phyloP scores from a whole-genome alignment of 2,888 invertebrate species.

The Fabriciana adippe region DNA sequence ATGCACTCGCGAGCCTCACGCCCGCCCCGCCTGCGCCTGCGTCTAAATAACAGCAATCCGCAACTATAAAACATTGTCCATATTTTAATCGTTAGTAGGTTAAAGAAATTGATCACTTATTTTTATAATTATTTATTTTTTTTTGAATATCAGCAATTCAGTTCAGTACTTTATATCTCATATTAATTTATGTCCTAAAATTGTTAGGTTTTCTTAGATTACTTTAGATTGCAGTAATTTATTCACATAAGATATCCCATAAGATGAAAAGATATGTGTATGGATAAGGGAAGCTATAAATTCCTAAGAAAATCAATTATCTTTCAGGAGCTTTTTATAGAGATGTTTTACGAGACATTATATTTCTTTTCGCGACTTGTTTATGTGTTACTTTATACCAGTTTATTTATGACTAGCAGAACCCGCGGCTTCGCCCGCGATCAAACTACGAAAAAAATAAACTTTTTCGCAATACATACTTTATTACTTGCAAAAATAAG shows the following conservation, averaged over 20 bases:
- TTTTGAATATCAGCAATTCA: not conserved
- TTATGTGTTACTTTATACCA: slow-evolving; percentile 17
- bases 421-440: no score
- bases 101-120: not conserved
- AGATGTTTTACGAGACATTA: slow-evolving; percentile 31
- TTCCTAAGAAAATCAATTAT: slow-evolving; percentile 36
- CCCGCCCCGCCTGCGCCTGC: slow-evolving; percentile 69
- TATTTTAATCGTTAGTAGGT: slow-evolving; percentile 2
- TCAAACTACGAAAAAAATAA: no score
- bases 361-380: slow-evolving; percentile 25
- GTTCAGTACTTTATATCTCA: not conserved
- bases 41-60: slow-evolving; percentile 43
- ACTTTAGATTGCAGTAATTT: not conserved
- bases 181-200: no score
- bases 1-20: slow-evolving; percentile 82
- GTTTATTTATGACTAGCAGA: no score
- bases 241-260: slow-evolving; percentile 24
- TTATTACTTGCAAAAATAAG: no score
- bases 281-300: slow-evolving; percentile 34
- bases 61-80: slow-evolving; percentile 14
- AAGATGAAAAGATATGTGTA: slow-evolving; percentile 20
- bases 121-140: no score
- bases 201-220: not conserved
- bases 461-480: no score
- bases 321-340: slow-evolving; percentile 32